Conservation (phyloP, 2,113 vertebrate genomes). For the Athene cunicularia region DNA sequence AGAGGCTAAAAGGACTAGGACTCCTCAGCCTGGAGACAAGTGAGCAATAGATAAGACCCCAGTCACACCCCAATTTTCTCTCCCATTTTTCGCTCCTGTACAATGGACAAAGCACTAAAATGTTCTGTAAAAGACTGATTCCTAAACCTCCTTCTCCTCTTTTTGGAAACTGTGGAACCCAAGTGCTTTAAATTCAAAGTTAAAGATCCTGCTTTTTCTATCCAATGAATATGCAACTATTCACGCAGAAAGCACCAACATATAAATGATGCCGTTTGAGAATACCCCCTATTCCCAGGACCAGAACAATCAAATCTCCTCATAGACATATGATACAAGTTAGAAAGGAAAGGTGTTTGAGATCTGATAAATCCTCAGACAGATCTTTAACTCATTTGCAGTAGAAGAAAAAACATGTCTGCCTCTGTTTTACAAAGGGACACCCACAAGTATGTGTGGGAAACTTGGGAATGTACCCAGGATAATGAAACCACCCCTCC, state of each 20-base stretch:
- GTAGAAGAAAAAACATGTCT: neutral
- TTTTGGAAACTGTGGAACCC: neutral
- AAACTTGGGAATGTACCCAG: fast-evolving
- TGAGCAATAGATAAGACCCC: neutral
- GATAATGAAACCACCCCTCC: neutral
- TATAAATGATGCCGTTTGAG: neutral
- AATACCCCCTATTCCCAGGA: neutral
- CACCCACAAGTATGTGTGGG: neutral
- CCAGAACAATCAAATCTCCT: neutral
- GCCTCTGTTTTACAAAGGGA: neutral
- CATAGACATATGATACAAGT: neutral
- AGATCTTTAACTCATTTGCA: neutral
- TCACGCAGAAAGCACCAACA: neutral
- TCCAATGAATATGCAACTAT: neutral
- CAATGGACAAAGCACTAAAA: neutral
- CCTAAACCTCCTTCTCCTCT: neutral
- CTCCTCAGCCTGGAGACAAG: neutral
- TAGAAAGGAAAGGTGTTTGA: neutral
- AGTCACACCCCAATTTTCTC: neutral
- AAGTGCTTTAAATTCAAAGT: neutral
- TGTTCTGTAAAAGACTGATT: neutral
- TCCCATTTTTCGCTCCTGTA: neutral
- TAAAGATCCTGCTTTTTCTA: neutral
- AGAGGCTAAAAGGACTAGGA: neutral
- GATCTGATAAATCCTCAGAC: neutral